Percentiles rank a stretch among this genome's conserved stretches.
phyloP scores from a whole-genome alignment of 2,797 vertebrate genomes.

The Sebastes itinus region DNA sequence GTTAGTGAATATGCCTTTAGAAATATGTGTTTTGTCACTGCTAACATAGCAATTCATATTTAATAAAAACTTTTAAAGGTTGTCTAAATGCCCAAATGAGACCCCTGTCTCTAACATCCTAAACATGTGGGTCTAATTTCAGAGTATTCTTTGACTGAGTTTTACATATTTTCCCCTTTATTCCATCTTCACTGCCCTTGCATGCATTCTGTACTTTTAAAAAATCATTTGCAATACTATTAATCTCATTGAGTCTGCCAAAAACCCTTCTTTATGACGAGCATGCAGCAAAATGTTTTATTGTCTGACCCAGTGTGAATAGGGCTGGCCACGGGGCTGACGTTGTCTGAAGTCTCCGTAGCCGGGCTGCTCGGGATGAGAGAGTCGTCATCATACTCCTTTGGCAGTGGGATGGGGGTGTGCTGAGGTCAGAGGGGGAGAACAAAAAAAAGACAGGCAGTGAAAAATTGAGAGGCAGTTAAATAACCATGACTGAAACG shows the following conservation, averaged over 20 bases:
- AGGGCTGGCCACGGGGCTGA: conserved; percentile 97
- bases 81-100: not conserved
- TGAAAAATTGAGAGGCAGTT: conserved; percentile 22
- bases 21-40: not conserved
- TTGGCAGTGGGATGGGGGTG: conserved; percentile 85
- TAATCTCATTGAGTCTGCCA: not conserved
- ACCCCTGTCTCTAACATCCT: not conserved
- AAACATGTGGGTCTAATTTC: not conserved
- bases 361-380: conserved; percentile 97
- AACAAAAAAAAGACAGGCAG: not conserved
- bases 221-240: not conserved
- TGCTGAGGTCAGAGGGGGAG: conserved; percentile 70
- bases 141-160: not conserved
- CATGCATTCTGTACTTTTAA: not conserved
- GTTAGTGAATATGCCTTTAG: not conserved
- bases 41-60: not conserved
- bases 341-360: conserved; percentile 98
- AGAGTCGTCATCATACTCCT: conserved; percentile 96
- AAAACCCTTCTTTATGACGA: not conserved
- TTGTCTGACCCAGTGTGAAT: conserved; percentile 95
- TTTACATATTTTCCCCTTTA: not conserved
- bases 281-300: not conserved
- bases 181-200: not conserved
- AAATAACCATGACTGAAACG: conserved; percentile 14
- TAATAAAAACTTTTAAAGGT: not conserved